Evolutionary conservation across 2,797 vertebrate genomes (phyloP).

Genomic region (Hephaestus fuliginosus): DNA sequence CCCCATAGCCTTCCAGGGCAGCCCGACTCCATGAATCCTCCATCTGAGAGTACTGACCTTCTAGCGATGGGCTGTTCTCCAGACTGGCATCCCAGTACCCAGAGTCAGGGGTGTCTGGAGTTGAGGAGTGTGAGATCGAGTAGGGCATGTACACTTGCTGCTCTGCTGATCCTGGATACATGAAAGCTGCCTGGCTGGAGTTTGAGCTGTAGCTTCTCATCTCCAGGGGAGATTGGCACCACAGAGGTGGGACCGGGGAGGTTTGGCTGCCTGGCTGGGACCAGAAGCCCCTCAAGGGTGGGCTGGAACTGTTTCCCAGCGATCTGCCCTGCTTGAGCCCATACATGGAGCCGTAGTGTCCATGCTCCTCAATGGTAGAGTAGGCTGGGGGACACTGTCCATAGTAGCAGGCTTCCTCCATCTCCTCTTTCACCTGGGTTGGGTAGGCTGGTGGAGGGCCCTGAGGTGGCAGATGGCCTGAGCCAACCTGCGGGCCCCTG

Average conservation of each 20-base stretch:
- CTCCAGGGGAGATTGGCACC: slow-evolving; percentile 69
- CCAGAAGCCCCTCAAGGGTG: slow-evolving; percentile 65
- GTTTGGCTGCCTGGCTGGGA: slow-evolving; percentile 43
- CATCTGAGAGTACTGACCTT: slow-evolving; percentile 45
- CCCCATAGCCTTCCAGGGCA: slow-evolving; percentile 24
- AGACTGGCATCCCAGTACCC: slow-evolving; percentile 76
- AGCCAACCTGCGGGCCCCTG: slow-evolving; percentile 24
- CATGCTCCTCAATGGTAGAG: slow-evolving; percentile 46
- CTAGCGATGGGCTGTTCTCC: slow-evolving; percentile 57
- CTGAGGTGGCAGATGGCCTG: slow-evolving; percentile 27
- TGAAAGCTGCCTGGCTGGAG: slow-evolving; percentile 41
- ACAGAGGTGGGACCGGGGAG: slow-evolving; percentile 48
- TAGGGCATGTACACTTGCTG: slow-evolving; percentile 53
- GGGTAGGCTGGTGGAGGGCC: slow-evolving; percentile 66
- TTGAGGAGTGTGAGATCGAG: slow-evolving; percentile 58
- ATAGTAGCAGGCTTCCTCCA: slow-evolving; percentile 68
- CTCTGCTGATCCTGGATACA: slow-evolving; percentile 63
- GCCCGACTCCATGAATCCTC: slow-evolving; percentile 62
- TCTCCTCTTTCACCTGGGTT: slow-evolving; percentile 74
- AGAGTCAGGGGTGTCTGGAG: slow-evolving; percentile 80
- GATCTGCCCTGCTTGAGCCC: slow-evolving; percentile 55
- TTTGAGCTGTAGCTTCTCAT: slow-evolving; percentile 52
- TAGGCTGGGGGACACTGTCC: slow-evolving; percentile 59
- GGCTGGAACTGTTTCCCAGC: slow-evolving; percentile 36
- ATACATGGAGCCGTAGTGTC: slow-evolving; percentile 61